Evolutionary conservation across 2,888 invertebrate species (phyloP).

Genomic region (Ennomos quercinarius): DNA sequence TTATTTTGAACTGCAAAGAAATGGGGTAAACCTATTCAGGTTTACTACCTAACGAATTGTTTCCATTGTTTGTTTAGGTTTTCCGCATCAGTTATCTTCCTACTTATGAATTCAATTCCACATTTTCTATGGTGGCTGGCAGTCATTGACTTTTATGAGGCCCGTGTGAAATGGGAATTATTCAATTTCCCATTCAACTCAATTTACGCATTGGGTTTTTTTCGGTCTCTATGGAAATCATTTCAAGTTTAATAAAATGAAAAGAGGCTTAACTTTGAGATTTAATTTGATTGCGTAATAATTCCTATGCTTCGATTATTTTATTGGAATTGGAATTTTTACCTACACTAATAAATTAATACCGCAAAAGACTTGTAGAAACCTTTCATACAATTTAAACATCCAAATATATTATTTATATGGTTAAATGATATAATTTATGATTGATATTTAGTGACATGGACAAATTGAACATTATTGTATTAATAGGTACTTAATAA

Average conservation of each 20-base stretch:
- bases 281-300: constrained; percentile 28
- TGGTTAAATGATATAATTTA: too few species aligned
- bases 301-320: constrained; percentile 10
- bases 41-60: too few species aligned
- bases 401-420: too few species aligned
- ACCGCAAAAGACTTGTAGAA: background rate
- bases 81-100: too few species aligned
- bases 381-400: background rate
- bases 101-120: background rate
- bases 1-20: too few species aligned
- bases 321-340: background rate
- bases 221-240: constrained; percentile 29
- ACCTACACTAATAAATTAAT: too few species aligned
- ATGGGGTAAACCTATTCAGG: too few species aligned
- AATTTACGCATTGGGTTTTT: constrained; percentile 25
- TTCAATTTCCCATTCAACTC: constrained; percentile 14
- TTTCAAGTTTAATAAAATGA: constrained; percentile 27
- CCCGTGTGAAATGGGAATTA: constrained; percentile 13
- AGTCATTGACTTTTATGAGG: constrained; percentile 6
- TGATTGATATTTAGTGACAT: too few species aligned
- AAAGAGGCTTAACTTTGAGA: constrained; percentile 26
- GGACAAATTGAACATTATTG: too few species aligned
- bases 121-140: background rate
- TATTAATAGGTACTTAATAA: too few species aligned
- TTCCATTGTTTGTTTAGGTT: too few species aligned